Evolutionary conservation across 2,888 invertebrate species (phyloP).

Genomic region (Pammene fasciana): DNA sequence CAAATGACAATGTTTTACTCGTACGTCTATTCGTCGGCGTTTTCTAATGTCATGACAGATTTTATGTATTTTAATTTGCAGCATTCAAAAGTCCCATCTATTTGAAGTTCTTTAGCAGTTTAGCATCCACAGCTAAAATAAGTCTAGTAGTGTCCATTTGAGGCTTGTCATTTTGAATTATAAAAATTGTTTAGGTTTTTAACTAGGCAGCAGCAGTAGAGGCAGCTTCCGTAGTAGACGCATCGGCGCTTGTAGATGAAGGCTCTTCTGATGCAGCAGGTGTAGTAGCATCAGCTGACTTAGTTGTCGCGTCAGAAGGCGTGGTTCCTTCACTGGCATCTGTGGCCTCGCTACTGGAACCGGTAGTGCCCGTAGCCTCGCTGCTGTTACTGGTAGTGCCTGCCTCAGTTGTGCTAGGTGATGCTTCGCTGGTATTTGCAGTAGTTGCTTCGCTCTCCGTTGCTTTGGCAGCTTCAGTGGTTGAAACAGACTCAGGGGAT

Average conservation of each 20-base stretch:
- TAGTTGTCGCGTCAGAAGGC: constrained; percentile 34
- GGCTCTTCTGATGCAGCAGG: constrained; percentile 48
- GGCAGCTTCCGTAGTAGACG: constrained; percentile 43
- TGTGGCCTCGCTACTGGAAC: constrained; percentile 17
- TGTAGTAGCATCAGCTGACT: constrained; percentile 41
- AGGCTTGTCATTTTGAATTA: constrained; percentile 14
- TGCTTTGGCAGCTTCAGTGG: constrained; percentile 40
- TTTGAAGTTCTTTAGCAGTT: too few relatives aligned
- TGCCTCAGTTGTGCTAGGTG: constrained; percentile 38
- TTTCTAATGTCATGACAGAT: background rate
- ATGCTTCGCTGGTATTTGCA: constrained; percentile 34
- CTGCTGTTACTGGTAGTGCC: constrained; percentile 2
- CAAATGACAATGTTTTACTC: background rate
- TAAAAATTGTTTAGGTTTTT: constrained; percentile 15
- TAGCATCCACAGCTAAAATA: constrained; percentile 19
- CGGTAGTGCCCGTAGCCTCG: constrained; percentile 24
- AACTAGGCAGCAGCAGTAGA: constrained; percentile 45
- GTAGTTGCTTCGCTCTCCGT: constrained; percentile 30
- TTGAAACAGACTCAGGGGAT: constrained; percentile 34
- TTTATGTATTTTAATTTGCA: background rate
- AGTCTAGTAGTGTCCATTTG: constrained; percentile 8
- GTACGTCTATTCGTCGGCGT: background rate
- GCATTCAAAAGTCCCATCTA: background rate
- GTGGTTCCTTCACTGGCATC: constrained; percentile 43
- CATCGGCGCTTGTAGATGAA: constrained; percentile 43